phyloP scores from a whole-genome alignment of 2,888 invertebrate genomes.

The Mimas tiliae region DNA sequence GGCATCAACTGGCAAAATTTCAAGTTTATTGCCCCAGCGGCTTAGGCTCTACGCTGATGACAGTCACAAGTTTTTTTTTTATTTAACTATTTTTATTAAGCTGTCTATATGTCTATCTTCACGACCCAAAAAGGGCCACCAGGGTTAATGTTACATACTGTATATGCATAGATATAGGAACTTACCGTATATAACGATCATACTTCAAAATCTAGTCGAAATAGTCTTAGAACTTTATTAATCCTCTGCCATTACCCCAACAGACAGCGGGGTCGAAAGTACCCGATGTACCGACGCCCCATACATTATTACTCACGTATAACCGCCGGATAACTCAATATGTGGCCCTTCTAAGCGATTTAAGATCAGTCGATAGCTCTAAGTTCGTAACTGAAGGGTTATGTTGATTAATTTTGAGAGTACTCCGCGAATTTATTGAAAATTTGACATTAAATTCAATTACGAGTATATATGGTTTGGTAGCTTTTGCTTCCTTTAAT shows the following conservation, averaged over 20 bases:
- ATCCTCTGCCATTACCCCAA: slow-evolving; percentile 43
- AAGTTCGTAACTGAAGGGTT: slow-evolving; percentile 64
- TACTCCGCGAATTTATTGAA: slow-evolving; percentile 45
- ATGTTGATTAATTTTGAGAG: slow-evolving; percentile 73
- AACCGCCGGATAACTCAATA: slow-evolving; percentile 79
- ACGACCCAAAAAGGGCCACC: too few relatives aligned
- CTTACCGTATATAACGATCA: too few relatives aligned
- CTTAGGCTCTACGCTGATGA: too few relatives aligned
- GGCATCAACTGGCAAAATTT: too few relatives aligned
- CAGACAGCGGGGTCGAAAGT: slow-evolving; percentile 44
- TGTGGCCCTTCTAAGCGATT: slow-evolving; percentile 68
- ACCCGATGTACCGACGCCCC: slow-evolving; percentile 53
- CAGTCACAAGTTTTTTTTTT: too few relatives aligned
- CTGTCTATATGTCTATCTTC: too few relatives aligned
- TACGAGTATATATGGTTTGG: slow-evolving; percentile 2
- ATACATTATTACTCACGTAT: slow-evolving; percentile 75
- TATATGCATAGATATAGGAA: too few relatives aligned
- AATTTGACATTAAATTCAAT: slow-evolving; percentile 38
- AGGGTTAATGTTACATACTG: too few relatives aligned
- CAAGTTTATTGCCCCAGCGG: too few relatives aligned
- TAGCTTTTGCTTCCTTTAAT: not conserved
- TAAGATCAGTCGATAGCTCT: slow-evolving; percentile 73
- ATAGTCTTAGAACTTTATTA: slow-evolving; percentile 28
- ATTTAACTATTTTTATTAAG: too few relatives aligned
- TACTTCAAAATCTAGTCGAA: too few relatives aligned